Evolutionary conservation across 2,797 vertebrate species (phyloP), one percentile per base, ranked within the genome.

Genomic region (Pampus argenteus): DNA sequence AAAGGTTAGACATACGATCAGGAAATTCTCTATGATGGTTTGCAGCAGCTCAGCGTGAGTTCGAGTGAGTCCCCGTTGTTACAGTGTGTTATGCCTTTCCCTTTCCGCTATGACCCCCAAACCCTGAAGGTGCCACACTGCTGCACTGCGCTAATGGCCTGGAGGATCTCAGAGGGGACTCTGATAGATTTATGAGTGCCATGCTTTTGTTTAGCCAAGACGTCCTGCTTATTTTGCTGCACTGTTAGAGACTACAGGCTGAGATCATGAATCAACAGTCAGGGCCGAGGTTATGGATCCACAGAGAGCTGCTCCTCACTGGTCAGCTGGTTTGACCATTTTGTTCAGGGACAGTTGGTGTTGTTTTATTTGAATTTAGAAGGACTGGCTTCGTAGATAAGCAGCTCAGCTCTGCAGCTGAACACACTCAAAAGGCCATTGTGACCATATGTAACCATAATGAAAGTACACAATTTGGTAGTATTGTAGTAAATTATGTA

Each of bases 1-100:
- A 92, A 93, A 95, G 89, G 87, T 93, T 90, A 90, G 77, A 90
- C 80, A 85, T 85, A 92, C 87, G 90, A 91, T 89, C 91, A 91
- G 90, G 86, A 93, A 90, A 89, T 89, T 85, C 73, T 84, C 80
- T 74, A 31, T 75, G 88, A 90, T 84, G 84, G 80, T 63, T 71
- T 76, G 79, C 79, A 86, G 79, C 66, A 76, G 73, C 87, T 79
- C 82, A 77, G 86, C 76, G 7, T 88, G 87, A 69, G 66, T 61
- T 82, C 60, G n/a, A n/a, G n/a, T n/a, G 81, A 71, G 75, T 69
- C 72, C 89, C 81, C 18, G 26, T 78, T 75, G 87, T 70, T 87
- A 59, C 82, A 67, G 66, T 77, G 76, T 90, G 87, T 89, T 82
- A 79, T 83, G 74, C 71, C 66, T 89, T 89, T 90, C 75, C 79